Percentiles rank a stretch among this genome's conserved stretches.
phyloP scores from a whole-genome alignment of 2,888 invertebrate species.

The Euzetes globulus region DNA sequence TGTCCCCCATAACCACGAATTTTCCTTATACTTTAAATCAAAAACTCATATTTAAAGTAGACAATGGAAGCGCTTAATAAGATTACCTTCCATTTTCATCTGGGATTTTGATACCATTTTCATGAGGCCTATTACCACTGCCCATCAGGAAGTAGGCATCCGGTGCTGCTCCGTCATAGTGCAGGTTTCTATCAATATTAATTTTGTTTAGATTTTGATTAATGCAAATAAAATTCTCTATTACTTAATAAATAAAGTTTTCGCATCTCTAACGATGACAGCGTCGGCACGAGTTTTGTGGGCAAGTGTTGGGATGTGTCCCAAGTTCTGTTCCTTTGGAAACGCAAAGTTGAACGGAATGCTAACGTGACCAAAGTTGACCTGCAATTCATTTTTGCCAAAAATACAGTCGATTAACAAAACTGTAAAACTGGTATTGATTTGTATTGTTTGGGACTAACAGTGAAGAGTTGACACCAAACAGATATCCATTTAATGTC shows the following conservation, averaged over 20 bases:
- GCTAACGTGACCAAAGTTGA: conserved; percentile 42
- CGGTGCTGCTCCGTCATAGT: conserved; percentile 84
- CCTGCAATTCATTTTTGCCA: neutral
- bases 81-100: conserved; percentile 72
- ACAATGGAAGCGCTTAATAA: too few relatives aligned
- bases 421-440: too few relatives aligned
- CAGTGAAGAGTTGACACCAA: conserved; percentile 42
- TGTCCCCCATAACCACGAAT: conserved; percentile 79
- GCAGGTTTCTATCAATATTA: conserved; percentile 63
- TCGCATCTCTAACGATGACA: conserved; percentile 80
- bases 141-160: conserved; percentile 92
- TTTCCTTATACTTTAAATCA: conserved; percentile 59
- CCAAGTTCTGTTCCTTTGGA: conserved; percentile 60
- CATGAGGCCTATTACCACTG: conserved; percentile 65
- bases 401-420: too few relatives aligned
- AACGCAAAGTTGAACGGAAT: conserved; percentile 41
- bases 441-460: too few relatives aligned
- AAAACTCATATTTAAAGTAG: too few relatives aligned
- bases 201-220: neutral
- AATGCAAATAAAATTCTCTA: neutral
- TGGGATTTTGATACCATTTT: conserved; percentile 75
- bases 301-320: conserved; percentile 76
- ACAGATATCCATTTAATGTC: conserved; percentile 43
- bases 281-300: conserved; percentile 82
- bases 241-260: conserved; percentile 66